A percentile compares a stretch with the other conserved stretches of the same genome.
Evolutionary conservation across 2,888 invertebrate genomes (phyloP).

Genomic region (Hirtodrosophila cameraria): DNA sequence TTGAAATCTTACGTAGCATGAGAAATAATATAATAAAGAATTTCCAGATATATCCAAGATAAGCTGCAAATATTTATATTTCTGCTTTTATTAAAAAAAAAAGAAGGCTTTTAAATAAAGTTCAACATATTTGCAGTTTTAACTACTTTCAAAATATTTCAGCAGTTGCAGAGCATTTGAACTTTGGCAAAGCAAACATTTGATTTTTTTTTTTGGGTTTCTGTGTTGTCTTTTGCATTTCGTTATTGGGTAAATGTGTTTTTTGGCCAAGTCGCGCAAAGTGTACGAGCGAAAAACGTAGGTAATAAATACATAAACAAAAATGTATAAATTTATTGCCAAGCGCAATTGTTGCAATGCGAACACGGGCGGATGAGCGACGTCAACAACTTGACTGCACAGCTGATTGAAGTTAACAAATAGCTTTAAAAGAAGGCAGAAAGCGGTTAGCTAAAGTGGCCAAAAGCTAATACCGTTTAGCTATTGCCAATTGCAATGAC

Average conservation of each 20-base stretch:
- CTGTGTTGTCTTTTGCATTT: constrained; percentile 24
- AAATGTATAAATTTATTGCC: constrained; percentile 72
- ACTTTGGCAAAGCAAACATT: not conserved
- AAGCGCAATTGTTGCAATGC: constrained; percentile 54
- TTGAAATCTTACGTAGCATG: too few species aligned
- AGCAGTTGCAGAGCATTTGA: constrained; percentile 17
- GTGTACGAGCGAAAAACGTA: constrained; percentile 24
- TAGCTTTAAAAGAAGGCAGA: constrained; percentile 7
- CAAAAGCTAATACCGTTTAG: constrained; percentile 43
- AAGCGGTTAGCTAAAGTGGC: constrained; percentile 19
- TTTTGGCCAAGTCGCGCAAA: constrained; percentile 21
- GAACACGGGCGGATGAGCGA: constrained; percentile 59
- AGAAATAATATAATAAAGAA: too few species aligned
- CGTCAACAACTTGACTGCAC: constrained; percentile 52
- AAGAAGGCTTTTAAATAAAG: constrained; percentile 2
- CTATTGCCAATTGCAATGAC: constrained; percentile 28
- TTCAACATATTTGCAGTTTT: not conserved
- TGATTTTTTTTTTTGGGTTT: constrained; percentile 7
- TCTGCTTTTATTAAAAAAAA: constrained; percentile 1
- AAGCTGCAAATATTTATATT: not conserved
- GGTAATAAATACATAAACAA: constrained; percentile 57
- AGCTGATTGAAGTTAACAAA: constrained; percentile 68
- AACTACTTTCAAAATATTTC: not conserved
- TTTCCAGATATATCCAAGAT: too few species aligned
- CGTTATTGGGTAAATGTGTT: constrained; percentile 29